Base-by-base conservation (phyloP, 2,888 invertebrate genomes). In the Peribatodes rhomboidaria region DNA sequence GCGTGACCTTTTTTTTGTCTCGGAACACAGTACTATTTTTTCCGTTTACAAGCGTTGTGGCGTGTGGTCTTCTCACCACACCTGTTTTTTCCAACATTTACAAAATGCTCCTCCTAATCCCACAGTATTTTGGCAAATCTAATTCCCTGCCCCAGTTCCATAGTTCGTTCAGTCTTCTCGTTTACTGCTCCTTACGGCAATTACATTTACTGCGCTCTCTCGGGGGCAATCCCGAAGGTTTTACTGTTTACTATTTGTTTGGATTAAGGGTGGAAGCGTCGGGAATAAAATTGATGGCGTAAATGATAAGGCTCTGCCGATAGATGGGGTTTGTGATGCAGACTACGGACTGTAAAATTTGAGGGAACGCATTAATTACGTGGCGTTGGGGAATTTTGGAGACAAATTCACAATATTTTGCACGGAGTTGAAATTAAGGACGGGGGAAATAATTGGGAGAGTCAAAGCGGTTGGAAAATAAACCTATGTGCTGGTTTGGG, bases 121-220 rank as follows among this genome's bases (percentile, higher is more conserved):
- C n/a, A 16, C 33, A 44, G 44, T 33, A 20, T 46, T 55, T 35
- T 33, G 55, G 44, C 33, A 33, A 55, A 55, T 55, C 55, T 55
- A 55, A 55, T 55, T 55, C 44, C 27, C n/a, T 55, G 33, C 44
- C 55, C 55, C n/a, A 54, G 13, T 41, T 42, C 54, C 54, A 42
- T 42, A 54, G 61, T 65, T 65, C 65, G 37, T 59, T 54, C 54
- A 27, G 16, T 55, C 67, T 64, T 67, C 69, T 67, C 69, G 68
- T 68, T 66, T 68, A 68, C 63, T 53, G 65, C 61, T 68, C 27
- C 69, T 68, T 67, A 65, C 68, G 57, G 58, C 69, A 62, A 71
- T 71, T 69, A 68, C 68, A 65, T 67, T 66, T 59, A 64, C 44
- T 53, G 42, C 13, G 20, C 60, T 42, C 71, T 60, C 69, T 13